A percentile compares a stretch with the other conserved stretches of the same genome.
phyloP scores from a whole-genome alignment of 2,113 vertebrate species.

The Serilophus lunatus region DNA sequence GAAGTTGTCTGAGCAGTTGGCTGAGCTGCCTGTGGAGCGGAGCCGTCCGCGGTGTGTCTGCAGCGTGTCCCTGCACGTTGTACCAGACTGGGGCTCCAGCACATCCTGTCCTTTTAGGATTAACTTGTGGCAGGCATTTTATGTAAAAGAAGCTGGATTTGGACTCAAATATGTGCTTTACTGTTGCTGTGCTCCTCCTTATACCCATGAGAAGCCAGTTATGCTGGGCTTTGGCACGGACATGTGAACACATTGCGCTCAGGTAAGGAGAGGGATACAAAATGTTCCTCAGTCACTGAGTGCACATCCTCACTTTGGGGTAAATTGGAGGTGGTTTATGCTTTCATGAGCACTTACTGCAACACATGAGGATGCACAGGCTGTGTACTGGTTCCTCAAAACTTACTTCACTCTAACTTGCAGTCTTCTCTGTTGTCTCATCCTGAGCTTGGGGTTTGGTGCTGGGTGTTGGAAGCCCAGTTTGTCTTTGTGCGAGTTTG shows the following conservation, averaged over 20 bases:
- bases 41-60: accelerated
- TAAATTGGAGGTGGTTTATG: neutral
- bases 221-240: neutral
- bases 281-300: neutral
- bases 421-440: neutral
- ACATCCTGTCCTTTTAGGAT: neutral
- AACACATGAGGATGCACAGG: accelerated
- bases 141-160: neutral
- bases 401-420: neutral
- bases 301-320: neutral
- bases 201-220: neutral
- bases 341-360: neutral
- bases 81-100: neutral
- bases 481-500: neutral
- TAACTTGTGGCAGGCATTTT: neutral
- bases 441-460: neutral
- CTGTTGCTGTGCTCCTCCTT: neutral
- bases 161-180: neutral
- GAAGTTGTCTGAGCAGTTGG: neutral
- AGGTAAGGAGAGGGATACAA: neutral
- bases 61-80: accelerated
- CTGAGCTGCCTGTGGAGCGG: neutral
- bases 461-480: accelerated
- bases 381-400: neutral
- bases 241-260: accelerated